Percentiles rank a stretch among this genome's conserved stretches.
phyloP scores from a whole-genome alignment of 35 echinoderm and acorn worm species.

The Nesometra sesokonis region DNA sequence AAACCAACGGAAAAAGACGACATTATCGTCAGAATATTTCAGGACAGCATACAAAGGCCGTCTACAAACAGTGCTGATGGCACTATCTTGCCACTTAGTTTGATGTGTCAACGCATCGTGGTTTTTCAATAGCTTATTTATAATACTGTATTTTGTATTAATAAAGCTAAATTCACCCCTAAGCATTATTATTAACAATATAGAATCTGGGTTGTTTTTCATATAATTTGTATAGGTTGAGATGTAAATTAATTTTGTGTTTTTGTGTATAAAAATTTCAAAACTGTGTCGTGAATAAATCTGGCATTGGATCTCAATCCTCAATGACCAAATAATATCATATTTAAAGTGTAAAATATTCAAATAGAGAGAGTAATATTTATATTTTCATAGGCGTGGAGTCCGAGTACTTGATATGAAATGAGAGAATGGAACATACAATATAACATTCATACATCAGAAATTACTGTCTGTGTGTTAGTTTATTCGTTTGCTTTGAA shows the following conservation, averaged over 20 bases:
- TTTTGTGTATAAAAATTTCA: background rate
- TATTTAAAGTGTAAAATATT: background rate
- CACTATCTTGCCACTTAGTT: background rate
- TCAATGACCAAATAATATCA: background rate
- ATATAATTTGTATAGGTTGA: background rate
- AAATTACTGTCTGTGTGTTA: too few relatives aligned
- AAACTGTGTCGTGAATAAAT: background rate
- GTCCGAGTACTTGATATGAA: background rate
- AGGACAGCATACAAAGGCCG: constrained; percentile 37
- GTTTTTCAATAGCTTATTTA: background rate
- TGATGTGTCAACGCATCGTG: background rate
- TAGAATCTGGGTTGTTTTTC: constrained; percentile 3
- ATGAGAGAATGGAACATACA: background rate
- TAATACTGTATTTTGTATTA: background rate
- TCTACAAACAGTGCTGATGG: constrained; percentile 69
- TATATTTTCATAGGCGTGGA: background rate
- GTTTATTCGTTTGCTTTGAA: too few relatives aligned
- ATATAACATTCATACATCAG: too few relatives aligned
- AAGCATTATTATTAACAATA: constrained; percentile 1
- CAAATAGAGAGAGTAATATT: background rate
- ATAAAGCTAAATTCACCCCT: background rate
- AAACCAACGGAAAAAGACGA: constrained; percentile 36
- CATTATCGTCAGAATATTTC: constrained; percentile 50
- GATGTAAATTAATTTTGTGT: background rate
- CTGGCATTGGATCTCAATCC: background rate